Evolutionary conservation across 2,797 vertebrate genomes (phyloP).

Genomic region (Poecilia gillii): DNA sequence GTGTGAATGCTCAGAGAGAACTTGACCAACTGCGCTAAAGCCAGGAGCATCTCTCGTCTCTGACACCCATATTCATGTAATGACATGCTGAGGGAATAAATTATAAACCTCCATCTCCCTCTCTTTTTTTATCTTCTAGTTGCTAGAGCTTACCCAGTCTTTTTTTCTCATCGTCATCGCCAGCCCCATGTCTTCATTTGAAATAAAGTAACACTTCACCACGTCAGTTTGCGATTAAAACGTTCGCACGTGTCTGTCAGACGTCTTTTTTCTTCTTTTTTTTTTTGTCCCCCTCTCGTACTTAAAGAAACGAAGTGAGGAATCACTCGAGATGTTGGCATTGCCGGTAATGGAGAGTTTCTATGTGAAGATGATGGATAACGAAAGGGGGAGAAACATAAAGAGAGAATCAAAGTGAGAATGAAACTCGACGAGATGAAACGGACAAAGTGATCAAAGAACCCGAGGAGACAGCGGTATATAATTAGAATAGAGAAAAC

Average conservation of each 20-base stretch:
- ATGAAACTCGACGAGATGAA: slow-evolving; percentile 41
- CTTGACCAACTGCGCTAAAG: slow-evolving; percentile 36
- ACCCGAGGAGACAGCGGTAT: slow-evolving; percentile 39
- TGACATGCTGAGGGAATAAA: slow-evolving; percentile 45
- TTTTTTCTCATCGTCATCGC: neutral
- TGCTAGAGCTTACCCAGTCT: slow-evolving; percentile 25
- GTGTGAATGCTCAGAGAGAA: slow-evolving; percentile 4
- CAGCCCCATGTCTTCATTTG: neutral
- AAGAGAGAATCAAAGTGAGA: slow-evolving; percentile 16
- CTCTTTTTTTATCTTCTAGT: slow-evolving; percentile 6
- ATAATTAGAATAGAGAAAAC: slow-evolving; percentile 23
- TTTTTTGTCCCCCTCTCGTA: neutral
- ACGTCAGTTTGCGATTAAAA: slow-evolving; percentile 17
- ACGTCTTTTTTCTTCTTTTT: neutral
- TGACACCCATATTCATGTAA: slow-evolving; percentile 54
- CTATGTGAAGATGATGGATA: slow-evolving; percentile 33
- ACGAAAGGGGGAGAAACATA: slow-evolving; percentile 1
- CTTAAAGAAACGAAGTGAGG: neutral
- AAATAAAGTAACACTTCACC: slow-evolving; percentile 3
- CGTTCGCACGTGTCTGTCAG: neutral
- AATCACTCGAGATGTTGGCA: slow-evolving; percentile 8
- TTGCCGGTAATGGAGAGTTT: slow-evolving; percentile 14
- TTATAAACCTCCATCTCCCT: slow-evolving; percentile 38
- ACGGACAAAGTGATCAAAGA: slow-evolving; percentile 60
- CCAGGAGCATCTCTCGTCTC: slow-evolving; percentile 32